Base-by-base conservation (phyloP, 2,797 vertebrate genomes). In the Cirrhinus mrigala region DNA sequence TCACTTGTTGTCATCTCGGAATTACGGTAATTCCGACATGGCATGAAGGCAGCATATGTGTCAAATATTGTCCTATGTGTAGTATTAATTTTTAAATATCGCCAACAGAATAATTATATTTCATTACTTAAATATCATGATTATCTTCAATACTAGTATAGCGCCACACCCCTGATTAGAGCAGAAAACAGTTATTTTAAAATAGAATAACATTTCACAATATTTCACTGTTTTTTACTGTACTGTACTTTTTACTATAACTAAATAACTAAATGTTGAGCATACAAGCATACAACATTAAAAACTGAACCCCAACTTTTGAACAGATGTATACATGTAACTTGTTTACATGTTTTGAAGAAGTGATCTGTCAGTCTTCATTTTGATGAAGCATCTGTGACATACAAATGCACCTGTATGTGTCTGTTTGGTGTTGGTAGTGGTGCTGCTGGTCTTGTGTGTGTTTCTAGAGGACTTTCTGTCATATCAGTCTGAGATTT, bases 381-480 rank as follows among this genome's bases (percentile, higher is more conserved):
- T 78, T 73, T 40, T 46, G n/a, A 5, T 78, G 22, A 44, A n/a
- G 4, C n/a, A 80, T 48, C 27, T 16, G 18, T 24, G 6, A 60
- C 40, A 48, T 70, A 8, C n/a, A 76, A 40, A 29, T 69, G 48
- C 73, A 76, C 73, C 60, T 84, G 62, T 69, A 9, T n/a, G 3
- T 58, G 11, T 74, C 10, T 71, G 52, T 50, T 40, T 33, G 12
- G 37, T 66, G 24, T 33, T 66, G 44, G 20, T 18, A 27, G 1
- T 12, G 62, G 6, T 68, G 16, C 48, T 44, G 83, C 84, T 81
- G 87, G 73, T 83, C 82, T 64, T 82, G 33, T 86, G 88, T 87
- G 73, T 78, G 87, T 86, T 71, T 62, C 71, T 87, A 89, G 90
- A 92, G 86, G 66, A 52, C 37, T 60, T 84, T 85, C 15, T 22